Evolutionary conservation across 2,113 vertebrate genomes (phyloP).

Genomic region (Pterocles orientalis): DNA sequence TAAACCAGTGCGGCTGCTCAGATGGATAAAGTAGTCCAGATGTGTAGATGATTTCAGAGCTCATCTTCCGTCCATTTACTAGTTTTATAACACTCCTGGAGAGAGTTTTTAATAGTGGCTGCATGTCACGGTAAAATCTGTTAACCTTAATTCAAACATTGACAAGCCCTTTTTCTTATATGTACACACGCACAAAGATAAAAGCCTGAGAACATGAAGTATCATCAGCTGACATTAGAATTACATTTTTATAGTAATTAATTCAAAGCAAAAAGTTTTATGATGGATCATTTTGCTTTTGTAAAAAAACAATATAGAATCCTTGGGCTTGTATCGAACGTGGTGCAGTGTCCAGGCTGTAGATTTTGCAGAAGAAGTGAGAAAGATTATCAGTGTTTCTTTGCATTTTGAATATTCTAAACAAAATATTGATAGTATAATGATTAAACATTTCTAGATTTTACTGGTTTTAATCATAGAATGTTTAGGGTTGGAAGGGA

Average conservation of each 20-base stretch:
- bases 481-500: too few species aligned
- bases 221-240: not conserved
- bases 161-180: not conserved
- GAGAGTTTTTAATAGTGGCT: not conserved
- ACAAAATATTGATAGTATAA: not conserved
- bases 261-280: not conserved
- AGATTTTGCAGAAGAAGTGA: not conserved
- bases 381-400: not conserved
- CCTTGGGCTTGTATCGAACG: not conserved
- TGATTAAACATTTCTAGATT: not conserved
- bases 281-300: not conserved
- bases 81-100: not conserved
- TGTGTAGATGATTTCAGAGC: not conserved
- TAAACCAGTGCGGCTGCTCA: not conserved
- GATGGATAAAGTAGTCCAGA: not conserved
- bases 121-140: not conserved
- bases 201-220: not conserved
- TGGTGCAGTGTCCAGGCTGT: not conserved
- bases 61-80: not conserved
- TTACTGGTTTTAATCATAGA: not conserved
- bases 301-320: not conserved
- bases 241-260: not conserved
- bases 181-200: fast-evolving
- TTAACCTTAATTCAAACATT: not conserved
- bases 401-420: not conserved